These are phyloP conservation scores for Laterallus jamaicensis DNA, from an alignment of 2,113 vertebrate species.

Conservation along the genomic window DNA sequence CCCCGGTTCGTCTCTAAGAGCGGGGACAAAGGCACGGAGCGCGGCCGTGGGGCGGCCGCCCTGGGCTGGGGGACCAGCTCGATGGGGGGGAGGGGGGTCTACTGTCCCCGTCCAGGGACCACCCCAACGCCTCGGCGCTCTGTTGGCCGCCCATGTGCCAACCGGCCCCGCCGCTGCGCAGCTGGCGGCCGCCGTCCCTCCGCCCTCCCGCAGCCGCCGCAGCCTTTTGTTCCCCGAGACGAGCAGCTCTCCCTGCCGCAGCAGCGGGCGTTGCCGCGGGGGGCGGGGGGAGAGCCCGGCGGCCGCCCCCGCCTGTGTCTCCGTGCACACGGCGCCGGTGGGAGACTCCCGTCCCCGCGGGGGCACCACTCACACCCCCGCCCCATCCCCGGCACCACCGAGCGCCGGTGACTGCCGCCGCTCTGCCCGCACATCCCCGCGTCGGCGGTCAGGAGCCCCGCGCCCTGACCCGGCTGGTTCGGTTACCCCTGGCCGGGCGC, in stretches of 20 bases:
- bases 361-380: not conserved
- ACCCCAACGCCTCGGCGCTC: not conserved
- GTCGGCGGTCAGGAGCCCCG: no score
- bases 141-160: not conserved
- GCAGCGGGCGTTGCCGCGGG: slow-evolving; percentile 1
- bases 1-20: not conserved
- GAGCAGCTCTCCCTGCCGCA: not conserved
- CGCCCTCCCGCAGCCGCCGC: not conserved
- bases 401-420: not conserved
- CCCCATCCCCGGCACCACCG: not conserved
- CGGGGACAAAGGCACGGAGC: not conserved
- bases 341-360: not conserved
- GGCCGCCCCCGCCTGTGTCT: not conserved
- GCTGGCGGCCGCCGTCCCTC: not conserved
- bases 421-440: not conserved
- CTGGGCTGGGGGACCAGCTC: no score
- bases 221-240: not conserved
- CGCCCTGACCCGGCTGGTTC: not conserved
- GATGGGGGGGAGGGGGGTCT: no score
- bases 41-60: not conserved
- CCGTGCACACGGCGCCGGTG: not conserved
- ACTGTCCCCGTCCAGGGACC: no score
- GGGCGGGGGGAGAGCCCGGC: not conserved
- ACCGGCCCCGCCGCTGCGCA: not conserved
- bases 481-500: not conserved